Conservation (phyloP, 64 coral and sea anemone species). For the Trachythela sp. region DNA sequence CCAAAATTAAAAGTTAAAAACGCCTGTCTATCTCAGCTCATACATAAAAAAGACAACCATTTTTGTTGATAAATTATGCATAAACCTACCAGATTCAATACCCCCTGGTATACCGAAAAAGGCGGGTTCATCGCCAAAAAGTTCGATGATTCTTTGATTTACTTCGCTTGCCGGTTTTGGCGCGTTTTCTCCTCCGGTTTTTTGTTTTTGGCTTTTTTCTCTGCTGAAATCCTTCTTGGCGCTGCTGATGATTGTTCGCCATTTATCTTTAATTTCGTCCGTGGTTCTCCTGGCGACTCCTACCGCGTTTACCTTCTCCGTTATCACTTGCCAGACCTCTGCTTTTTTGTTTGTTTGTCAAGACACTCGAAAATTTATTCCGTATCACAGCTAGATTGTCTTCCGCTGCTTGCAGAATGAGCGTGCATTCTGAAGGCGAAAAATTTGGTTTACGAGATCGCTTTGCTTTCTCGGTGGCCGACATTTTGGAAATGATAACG, state of each 20-base stretch:
- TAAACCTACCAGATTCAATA: neutral
- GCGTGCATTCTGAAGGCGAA: neutral
- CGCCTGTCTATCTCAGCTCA: too few species aligned
- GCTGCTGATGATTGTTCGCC: neutral
- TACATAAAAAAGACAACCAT: too few species aligned
- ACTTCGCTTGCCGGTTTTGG: neutral
- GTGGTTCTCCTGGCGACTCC: neutral
- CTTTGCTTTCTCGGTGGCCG: neutral
- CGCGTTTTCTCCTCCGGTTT: neutral
- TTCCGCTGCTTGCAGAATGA: neutral
- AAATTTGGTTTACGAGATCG: neutral
- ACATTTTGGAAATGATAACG: too few species aligned
- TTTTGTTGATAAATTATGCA: too few species aligned
- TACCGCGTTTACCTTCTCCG: neutral
- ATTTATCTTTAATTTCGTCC: neutral
- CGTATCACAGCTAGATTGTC: neutral
- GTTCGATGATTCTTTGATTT: neutral
- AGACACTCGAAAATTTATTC: neutral
- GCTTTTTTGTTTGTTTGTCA: neutral
- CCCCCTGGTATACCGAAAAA: conserved; percentile 1
- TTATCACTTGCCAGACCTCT: neutral
- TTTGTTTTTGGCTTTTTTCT: neutral
- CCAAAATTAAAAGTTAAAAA: too few species aligned
- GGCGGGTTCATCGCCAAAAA: neutral
- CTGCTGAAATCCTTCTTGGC: neutral